phyloP scores from a whole-genome alignment of 2,113 vertebrate genomes.

The Balaenoptera acutorostrata region DNA sequence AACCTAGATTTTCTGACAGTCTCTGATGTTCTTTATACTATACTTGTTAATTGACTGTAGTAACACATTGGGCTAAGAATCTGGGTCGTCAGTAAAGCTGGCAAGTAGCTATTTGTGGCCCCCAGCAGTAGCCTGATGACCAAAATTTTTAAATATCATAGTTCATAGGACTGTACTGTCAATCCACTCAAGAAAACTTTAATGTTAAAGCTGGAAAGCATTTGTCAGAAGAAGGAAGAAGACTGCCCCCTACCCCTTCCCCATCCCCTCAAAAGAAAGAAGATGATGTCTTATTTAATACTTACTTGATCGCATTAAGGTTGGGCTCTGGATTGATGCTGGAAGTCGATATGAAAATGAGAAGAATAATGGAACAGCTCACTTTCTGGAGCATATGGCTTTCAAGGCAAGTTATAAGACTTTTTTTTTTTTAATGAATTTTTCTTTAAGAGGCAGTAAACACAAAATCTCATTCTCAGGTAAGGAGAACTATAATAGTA shows the following conservation, averaged over 20 bases:
- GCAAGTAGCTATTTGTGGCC: not conserved
- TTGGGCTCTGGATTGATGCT: constrained; percentile 98
- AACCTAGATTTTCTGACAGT: not conserved
- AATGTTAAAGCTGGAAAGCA: not conserved
- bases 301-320: constrained; percentile 78
- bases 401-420: constrained; percentile 88
- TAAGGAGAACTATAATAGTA: not conserved
- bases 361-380: constrained; percentile 97
- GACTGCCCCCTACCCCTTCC: rapidly evolving
- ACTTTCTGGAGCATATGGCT: constrained; percentile 99
- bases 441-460: not conserved
- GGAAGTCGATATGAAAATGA: constrained; percentile 98
- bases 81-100: not conserved
- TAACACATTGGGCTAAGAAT: not conserved
- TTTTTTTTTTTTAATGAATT: not conserved
- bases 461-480: not conserved
- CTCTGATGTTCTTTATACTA: not conserved
- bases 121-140: not conserved
- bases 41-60: not conserved
- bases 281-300: not conserved
- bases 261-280: not conserved
- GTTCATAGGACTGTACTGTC: not conserved
- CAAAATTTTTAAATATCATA: not conserved
- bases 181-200: not conserved
- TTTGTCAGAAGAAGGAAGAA: not conserved